These are phyloP conservation scores for Tridacna crocea DNA, from an alignment of 2,888 invertebrate genomes.

Conservation along the genomic window DNA sequence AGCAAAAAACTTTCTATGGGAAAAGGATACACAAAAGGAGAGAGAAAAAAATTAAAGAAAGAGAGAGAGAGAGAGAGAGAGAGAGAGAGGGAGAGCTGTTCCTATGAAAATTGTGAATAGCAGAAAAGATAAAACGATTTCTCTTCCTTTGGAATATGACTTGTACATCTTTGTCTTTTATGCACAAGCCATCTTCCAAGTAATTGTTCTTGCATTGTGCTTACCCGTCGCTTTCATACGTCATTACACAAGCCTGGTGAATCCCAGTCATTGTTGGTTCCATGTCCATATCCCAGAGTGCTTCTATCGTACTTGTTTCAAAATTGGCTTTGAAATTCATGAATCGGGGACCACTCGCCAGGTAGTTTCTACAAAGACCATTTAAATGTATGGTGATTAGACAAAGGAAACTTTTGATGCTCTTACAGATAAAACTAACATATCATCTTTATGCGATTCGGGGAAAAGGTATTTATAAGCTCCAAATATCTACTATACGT, in stretches of 20 bases:
- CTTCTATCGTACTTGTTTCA: not conserved
- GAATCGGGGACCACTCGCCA: constrained; percentile 13
- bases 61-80: constrained; percentile 2
- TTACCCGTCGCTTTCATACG: constrained; percentile 6
- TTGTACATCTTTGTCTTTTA: no score
- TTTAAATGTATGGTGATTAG: not conserved
- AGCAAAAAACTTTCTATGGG: no score
- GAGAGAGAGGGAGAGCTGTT: not conserved
- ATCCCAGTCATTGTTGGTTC: not conserved
- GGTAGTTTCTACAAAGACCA: not conserved
- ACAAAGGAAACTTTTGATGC: not conserved
- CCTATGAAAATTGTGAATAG: no score
- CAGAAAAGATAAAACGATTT: no score
- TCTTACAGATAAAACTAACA: no score
- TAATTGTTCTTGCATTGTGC: not conserved
- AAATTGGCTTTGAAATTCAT: constrained; percentile 6
- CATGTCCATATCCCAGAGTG: not conserved
- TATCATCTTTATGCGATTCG: no score
- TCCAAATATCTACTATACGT: no score
- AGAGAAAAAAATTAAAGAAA: no score
- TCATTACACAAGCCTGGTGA: constrained; percentile 18
- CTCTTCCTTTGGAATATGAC: no score
- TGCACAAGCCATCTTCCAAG: no score
- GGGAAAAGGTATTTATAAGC: no score
- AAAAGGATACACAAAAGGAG: no score